Base-by-base conservation (phyloP, 2,888 invertebrate species). In the Stomorhina lunata region DNA sequence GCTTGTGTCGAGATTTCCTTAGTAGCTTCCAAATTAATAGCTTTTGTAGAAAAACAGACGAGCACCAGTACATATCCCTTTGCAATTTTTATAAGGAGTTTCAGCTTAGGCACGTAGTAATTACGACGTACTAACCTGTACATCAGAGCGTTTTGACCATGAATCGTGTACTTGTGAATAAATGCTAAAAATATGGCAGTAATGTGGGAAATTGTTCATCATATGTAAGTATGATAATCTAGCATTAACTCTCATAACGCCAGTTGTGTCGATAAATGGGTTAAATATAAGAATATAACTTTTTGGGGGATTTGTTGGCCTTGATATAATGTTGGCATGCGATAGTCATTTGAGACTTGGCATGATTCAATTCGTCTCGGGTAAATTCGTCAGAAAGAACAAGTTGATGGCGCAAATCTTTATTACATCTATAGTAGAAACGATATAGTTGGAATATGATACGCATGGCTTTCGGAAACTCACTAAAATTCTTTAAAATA, bases 1-100 rank as follows among this genome's bases (percentile, higher is more conserved):
- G 79, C 63, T 22, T 66, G 34, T 9, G 65, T 83, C 2, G 83
- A 81, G 2, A 81, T 57, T 9, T 72, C 66, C 22, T 65, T 71
- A 4, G 76, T 66, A 1, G 29, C 29, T 37, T 76, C 76, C 1
- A 79, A 15, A 3, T 61, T 22, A 12, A 61, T 61, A 7, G 59
- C 59, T 25, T 61, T 61, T n/a, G 59, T 61, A 4, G 59, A 4
- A 12, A 61, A 61, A 7, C 59, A 61, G 12, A 22, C 25, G 12
- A 61, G 40, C 40, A 7, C 6, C 12, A 22, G 22, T 22, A 48
- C 25, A n/a, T n/a, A n/a, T n/a, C n/a, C n/a, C n/a, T n/a, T n/a
- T n/a, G n/a, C n/a, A n/a, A n/a, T n/a, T n/a, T n/a, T 2, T 22
- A 22, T 12, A 40, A 37, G n/a, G 20, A 22, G 34, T 59, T 63